Conservation (phyloP, 2,888 invertebrate species). For the Euzetes globulus region DNA sequence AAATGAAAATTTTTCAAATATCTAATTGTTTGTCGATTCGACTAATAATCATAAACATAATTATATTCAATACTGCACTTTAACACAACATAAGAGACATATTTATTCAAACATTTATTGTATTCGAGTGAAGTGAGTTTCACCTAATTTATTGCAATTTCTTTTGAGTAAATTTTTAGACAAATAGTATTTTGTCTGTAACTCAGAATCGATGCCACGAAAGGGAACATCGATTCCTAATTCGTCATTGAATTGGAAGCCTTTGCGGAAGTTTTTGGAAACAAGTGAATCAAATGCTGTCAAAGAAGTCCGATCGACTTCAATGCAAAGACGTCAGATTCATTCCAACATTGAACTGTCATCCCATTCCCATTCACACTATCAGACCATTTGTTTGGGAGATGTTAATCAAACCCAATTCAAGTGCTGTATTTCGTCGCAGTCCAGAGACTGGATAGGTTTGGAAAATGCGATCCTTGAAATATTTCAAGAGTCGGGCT, state of each 20-base stretch:
- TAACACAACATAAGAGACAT: too few species aligned
- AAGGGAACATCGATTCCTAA: constrained; percentile 1
- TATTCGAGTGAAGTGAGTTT: too few species aligned
- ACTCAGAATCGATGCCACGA: not conserved
- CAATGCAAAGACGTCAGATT: not conserved
- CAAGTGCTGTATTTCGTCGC: not conserved
- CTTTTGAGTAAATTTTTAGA: not conserved
- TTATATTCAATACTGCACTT: not conserved
- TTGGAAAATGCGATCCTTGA: constrained; percentile 23
- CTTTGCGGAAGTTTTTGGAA: not conserved
- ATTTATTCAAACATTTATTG: too few species aligned
- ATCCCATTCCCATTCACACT: too few species aligned
- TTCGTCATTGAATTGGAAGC: not conserved
- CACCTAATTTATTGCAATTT: not conserved
- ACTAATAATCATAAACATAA: not conserved
- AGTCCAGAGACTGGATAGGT: not conserved
- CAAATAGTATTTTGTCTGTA: not conserved
- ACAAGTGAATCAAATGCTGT: not conserved
- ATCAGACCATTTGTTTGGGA: not conserved
- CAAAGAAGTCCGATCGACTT: not conserved
- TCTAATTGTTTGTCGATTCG: not conserved
- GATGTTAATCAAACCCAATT: not conserved
- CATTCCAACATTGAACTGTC: not conserved
- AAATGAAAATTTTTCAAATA: not conserved
- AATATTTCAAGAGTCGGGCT: constrained; percentile 19